Base-by-base conservation (phyloP, 2,797 vertebrate species). In the Luscinia luscinia region DNA sequence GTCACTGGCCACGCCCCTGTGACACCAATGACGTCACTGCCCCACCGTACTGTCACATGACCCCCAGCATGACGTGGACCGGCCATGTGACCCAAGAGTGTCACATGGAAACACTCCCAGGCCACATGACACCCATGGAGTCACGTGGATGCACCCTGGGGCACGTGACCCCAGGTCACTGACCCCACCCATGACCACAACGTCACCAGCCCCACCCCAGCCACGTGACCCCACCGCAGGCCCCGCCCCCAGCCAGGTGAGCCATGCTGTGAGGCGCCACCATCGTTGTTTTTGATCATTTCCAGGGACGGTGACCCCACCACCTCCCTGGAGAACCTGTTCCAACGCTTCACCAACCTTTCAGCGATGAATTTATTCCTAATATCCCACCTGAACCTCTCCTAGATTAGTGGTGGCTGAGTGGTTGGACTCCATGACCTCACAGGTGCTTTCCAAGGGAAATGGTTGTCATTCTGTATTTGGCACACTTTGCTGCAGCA, bases 371-470 rank as follows among this genome's bases (percentile, higher is more conserved):
- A 59, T 41, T 76, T 11, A 66, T n/a, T 66, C 19, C 54, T 9
- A 61, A 54, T 28, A 66, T 18, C 27, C 34, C 41, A 12, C 34
- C 66, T 9, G 34, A 66, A 52, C 30, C 26, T 34, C 45, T 66
- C 66, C 40, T 41, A 12, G 40, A 48, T 72, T 52, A 78, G 34
- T 15, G 18, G n/a, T 70, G 51, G 28, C n/a, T 22, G 38, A 76
- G 55, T 1, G 7, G 17, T 0, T 54, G 34, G 46, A 89, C 23
- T 75, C 0, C 0, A 48, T 1, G 3, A 24, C 54, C 62, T 61
- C 32, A 20, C n/a, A 73, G 32, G 12, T 41, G 36, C 46, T 30
- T 75, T 30, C 49, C 38, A 88, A 88, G 23, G 27, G 21, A 32
- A 51, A 6, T 1, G 15, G 30, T 45, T 2, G 15, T 14, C 38